Conservation (phyloP, 2,888 invertebrate species). For the Microdon myrmicae region DNA sequence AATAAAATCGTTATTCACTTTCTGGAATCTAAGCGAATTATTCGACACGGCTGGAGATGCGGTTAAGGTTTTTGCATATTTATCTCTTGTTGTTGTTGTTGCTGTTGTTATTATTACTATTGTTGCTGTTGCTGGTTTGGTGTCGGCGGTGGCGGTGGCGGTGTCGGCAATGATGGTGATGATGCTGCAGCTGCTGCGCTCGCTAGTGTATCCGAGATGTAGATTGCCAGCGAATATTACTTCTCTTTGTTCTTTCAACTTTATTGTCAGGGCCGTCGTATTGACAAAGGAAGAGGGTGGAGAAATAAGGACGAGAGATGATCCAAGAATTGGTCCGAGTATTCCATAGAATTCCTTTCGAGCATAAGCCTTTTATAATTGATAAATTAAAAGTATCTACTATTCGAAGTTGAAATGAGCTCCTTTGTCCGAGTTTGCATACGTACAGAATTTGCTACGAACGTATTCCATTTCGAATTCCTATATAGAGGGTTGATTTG, state of each 20-base stretch:
- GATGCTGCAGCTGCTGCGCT: conserved; percentile 12
- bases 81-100: neutral
- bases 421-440: too few relatives aligned
- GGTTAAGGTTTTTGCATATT: conserved; percentile 23
- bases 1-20: conserved; percentile 37
- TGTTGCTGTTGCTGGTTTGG: too few relatives aligned
- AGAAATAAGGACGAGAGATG: too few relatives aligned
- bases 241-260: conserved; percentile 1
- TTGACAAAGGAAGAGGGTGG: too few relatives aligned
- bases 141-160: too few relatives aligned
- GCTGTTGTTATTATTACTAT: too few relatives aligned
- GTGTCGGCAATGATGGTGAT: too few relatives aligned
- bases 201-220: neutral
- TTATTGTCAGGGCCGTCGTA: too few relatives aligned
- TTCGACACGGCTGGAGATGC: conserved; percentile 27
- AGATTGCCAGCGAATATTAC: neutral
- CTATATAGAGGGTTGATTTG: too few relatives aligned
- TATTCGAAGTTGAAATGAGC: conserved; percentile 16
- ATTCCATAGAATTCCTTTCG: conserved; percentile 22
- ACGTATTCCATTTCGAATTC: too few relatives aligned
- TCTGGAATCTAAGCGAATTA: conserved; percentile 27
- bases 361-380: conserved; percentile 24
- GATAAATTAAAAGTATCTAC: conserved; percentile 33
- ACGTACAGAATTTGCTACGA: too few relatives aligned
- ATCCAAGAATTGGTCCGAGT: too few relatives aligned